phyloP scores from a whole-genome alignment of 2,888 invertebrate species.

The Acleris laterana region DNA sequence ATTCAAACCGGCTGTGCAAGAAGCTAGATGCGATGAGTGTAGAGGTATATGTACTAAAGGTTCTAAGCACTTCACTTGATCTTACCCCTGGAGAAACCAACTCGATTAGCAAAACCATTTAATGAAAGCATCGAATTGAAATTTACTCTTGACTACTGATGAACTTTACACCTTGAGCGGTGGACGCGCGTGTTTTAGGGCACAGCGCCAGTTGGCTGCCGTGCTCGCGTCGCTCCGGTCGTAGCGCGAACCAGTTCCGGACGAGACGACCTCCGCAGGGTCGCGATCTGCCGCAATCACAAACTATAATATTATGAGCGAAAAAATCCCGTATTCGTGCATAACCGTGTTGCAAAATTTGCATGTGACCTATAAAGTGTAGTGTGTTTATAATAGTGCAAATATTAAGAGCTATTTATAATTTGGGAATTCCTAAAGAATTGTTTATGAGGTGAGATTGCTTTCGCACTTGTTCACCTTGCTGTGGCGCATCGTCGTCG shows the following conservation, averaged over 20 bases:
- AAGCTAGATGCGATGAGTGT: no score
- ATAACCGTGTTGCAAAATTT: slow-evolving; percentile 5
- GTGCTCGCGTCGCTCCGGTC: slow-evolving; percentile 60
- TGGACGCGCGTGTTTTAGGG: slow-evolving; percentile 64
- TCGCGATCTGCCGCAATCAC: slow-evolving; percentile 43
- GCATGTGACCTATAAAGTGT: slow-evolving; percentile 13
- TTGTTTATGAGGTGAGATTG: slow-evolving; percentile 35
- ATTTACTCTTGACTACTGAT: slow-evolving; percentile 45
- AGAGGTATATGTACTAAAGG: no score
- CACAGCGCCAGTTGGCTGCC: slow-evolving; percentile 81
- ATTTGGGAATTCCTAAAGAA: slow-evolving; percentile 20
- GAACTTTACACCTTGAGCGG: slow-evolving; percentile 76
- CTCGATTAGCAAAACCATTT: no score
- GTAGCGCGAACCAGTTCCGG: slow-evolving; percentile 52
- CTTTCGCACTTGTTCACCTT: slow-evolving; percentile 16
- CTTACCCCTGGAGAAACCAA: no score
- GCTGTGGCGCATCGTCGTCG: slow-evolving; percentile 3
- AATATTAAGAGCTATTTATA: slow-evolving; percentile 32
- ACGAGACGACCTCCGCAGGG: slow-evolving; percentile 58
- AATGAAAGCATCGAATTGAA: no score
- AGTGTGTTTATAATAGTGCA: slow-evolving; percentile 9
- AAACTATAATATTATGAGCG: slow-evolving; percentile 10
- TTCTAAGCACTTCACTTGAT: no score
- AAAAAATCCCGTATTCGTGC: slow-evolving; percentile 21
- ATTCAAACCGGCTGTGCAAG: no score